These are phyloP conservation scores for Agonopterix arenella DNA, from an alignment of 2,888 invertebrate genomes.

Conservation along the genomic window DNA sequence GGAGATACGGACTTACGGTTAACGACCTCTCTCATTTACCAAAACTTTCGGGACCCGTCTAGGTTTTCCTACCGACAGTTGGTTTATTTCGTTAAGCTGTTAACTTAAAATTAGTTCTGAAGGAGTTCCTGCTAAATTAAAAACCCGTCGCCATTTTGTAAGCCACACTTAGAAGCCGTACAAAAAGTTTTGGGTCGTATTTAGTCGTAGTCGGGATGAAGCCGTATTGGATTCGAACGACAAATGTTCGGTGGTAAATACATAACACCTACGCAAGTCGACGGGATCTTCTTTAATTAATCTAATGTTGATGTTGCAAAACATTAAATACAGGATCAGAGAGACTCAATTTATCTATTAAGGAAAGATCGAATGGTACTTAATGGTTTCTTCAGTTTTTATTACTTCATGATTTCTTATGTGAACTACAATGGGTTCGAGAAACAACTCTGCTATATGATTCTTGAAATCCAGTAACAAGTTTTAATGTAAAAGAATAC, in stretches of 20 bases:
- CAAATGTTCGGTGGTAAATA: constrained; percentile 25
- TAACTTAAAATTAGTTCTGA: constrained; percentile 17
- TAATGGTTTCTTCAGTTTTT: too few species aligned
- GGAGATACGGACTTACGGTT: constrained; percentile 17
- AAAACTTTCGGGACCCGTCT: constrained; percentile 25
- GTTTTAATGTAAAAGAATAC: too few species aligned
- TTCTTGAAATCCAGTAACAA: too few species aligned
- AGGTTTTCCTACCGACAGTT: constrained; percentile 14
- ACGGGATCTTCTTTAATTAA: too few species aligned
- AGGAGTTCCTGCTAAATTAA: constrained; percentile 19
- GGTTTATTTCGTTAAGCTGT: constrained; percentile 1
- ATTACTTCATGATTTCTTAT: too few species aligned
- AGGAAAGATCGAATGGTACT: too few species aligned
- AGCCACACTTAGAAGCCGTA: constrained; percentile 55
- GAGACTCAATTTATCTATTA: constrained; percentile 17
- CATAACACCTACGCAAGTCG: not conserved
- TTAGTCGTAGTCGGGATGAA: constrained; percentile 49
- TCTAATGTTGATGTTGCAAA: too few species aligned
- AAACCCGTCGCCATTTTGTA: constrained; percentile 59
- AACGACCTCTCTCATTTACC: constrained; percentile 20
- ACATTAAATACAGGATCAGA: too few species aligned
- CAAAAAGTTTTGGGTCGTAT: constrained; percentile 45
- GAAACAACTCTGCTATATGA: too few species aligned
- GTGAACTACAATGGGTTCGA: too few species aligned
- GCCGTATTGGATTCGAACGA: constrained; percentile 38